Percentiles rank a stretch among this genome's conserved stretches.
Evolutionary conservation across 2,888 invertebrate species (phyloP).

Genomic region (Sphaerophoria rueppellii): DNA sequence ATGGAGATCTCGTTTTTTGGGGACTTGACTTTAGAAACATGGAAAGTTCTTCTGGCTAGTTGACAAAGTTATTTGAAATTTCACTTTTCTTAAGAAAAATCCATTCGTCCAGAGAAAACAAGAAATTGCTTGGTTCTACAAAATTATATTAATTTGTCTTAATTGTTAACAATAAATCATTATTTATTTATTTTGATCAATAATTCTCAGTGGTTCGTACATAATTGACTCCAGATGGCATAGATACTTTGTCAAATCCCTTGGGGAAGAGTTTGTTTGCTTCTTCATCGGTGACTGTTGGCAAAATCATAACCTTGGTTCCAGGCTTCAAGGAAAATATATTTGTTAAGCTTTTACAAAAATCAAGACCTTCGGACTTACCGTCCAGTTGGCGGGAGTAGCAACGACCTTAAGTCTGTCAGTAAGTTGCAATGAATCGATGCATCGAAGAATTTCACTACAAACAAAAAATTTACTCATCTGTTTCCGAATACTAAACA

Average conservation of each 20-base stretch:
- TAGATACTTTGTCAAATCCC: conserved; percentile 85
- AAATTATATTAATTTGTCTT: neutral
- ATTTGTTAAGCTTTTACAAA: neutral
- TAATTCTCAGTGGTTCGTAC: conserved; percentile 88
- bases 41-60: too few relatives aligned
- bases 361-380: conserved; percentile 80
- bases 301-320: conserved; percentile 91
- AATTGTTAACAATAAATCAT: neutral
- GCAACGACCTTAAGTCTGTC: conserved; percentile 88
- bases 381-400: conserved; percentile 94
- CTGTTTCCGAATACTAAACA: neutral
- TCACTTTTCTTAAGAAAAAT: too few relatives aligned
- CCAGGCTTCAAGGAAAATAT: conserved; percentile 83
- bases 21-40: too few relatives aligned
- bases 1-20: too few relatives aligned
- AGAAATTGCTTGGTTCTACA: too few relatives aligned
- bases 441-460: conserved; percentile 92
- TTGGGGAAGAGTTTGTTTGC: conserved; percentile 87
- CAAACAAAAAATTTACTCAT: neutral
- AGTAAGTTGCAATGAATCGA: conserved; percentile 92
- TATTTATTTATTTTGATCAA: conserved; percentile 76
- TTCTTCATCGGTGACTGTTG: conserved; percentile 87
- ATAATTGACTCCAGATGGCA: conserved; percentile 91
- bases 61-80: too few relatives aligned
- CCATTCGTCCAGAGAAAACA: too few relatives aligned